Percentiles rank a stretch among this genome's conserved stretches.
These are phyloP conservation scores for Caerostris extrusa DNA, from an alignment of 1,140 invertebrate species.

Conservation along the genomic window DNA sequence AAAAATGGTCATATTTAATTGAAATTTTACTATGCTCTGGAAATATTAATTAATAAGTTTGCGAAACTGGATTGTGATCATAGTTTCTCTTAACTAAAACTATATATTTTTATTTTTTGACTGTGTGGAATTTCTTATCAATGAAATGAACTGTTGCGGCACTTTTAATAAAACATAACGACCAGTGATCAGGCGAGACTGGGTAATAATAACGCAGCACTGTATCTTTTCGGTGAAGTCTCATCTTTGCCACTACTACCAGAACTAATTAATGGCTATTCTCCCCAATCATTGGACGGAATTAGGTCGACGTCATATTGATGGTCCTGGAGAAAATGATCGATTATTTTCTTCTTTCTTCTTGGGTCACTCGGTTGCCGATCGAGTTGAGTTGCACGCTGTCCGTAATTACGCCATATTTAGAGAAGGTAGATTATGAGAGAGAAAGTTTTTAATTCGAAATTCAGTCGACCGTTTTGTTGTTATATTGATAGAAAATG, in stretches of 20 bases:
- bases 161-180: conserved; percentile 24
- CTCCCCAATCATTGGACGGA: conserved; percentile 55
- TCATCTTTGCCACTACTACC: conserved; percentile 20
- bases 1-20: no score
- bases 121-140: background rate
- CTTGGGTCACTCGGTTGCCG: background rate
- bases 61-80: background rate
- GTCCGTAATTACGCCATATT: conserved; percentile 59
- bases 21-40: background rate
- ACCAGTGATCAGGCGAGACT: background rate
- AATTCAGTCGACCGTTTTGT: background rate
- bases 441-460: conserved; percentile 46
- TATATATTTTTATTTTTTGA: background rate
- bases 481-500: conserved; percentile 50
- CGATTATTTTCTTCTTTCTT: conserved; percentile 61
- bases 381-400: conserved; percentile 48
- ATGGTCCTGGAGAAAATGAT: conserved; percentile 59
- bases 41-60: background rate
- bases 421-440: conserved; percentile 46
- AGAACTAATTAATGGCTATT: conserved; percentile 68
- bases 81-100: background rate
- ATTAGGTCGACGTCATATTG: conserved; percentile 64
- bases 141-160: conserved; percentile 2
- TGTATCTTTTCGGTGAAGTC: conserved; percentile 40
- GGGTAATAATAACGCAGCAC: conserved; percentile 24